A percentile compares a stretch with the other conserved stretches of the same genome.
These are phyloP conservation scores for Triplophysa tibetana DNA, from an alignment of 2,113 vertebrate species.

Conservation along the genomic window DNA sequence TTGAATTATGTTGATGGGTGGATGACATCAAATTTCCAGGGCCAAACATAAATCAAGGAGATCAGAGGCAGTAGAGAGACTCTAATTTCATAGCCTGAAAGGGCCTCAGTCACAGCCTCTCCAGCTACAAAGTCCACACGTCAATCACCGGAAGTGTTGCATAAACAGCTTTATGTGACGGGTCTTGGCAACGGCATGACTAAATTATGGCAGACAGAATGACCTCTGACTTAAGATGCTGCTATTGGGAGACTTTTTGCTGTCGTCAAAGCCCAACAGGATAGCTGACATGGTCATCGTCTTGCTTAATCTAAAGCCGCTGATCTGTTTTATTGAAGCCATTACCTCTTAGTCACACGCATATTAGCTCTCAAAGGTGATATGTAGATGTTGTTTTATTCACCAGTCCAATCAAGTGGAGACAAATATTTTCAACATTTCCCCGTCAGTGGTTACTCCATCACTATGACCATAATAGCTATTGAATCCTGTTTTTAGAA, in stretches of 20 bases:
- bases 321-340: background rate
- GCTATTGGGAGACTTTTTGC: conserved; percentile 23
- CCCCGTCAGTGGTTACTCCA: background rate
- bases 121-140: conserved; percentile 28
- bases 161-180: conserved; percentile 58
- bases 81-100: conserved; percentile 59
- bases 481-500: background rate
- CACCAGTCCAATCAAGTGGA: background rate
- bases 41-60: conserved; percentile 48
- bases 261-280: conserved; percentile 29
- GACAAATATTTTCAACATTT: background rate
- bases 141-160: conserved; percentile 52
- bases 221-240: conserved; percentile 53
- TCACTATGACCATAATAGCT: background rate
- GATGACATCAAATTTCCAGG: conserved; percentile 12
- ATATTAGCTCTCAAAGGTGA: background rate
- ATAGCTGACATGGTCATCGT: conserved; percentile 2
- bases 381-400: conserved; percentile 4
- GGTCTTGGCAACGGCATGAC: conserved; percentile 36
- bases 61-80: conserved; percentile 50
- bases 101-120: conserved; percentile 46
- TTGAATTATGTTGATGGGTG: conserved; percentile 39
- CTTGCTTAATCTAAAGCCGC: background rate
- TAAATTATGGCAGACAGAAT: conserved; percentile 59
- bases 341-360: background rate